Percentiles rank a stretch among this genome's conserved stretches.
Evolutionary conservation across 2,113 vertebrate species (phyloP).

Genomic region (Actenoides lindsayi): DNA sequence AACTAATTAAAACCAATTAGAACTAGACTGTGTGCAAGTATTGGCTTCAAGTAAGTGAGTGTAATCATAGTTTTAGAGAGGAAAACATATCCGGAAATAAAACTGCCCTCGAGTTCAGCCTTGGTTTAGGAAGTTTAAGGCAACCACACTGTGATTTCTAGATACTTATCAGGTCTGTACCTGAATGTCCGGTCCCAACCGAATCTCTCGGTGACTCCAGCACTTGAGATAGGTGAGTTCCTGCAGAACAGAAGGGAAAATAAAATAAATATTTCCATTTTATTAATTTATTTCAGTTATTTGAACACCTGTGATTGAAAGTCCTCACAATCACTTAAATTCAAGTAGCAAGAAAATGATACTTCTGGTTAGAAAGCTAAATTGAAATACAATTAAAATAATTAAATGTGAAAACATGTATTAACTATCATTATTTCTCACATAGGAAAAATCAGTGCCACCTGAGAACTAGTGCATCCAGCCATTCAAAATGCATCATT

Average conservation of each 20-base stretch:
- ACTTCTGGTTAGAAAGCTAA: conserved; percentile 48
- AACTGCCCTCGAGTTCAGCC: background rate
- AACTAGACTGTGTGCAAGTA: background rate
- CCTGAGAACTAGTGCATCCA: conserved; percentile 24
- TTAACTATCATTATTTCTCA: background rate
- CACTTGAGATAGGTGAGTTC: background rate
- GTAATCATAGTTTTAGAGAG: background rate
- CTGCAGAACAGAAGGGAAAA: background rate
- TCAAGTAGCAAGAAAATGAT: conserved; percentile 37
- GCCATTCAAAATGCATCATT: conserved; percentile 2
- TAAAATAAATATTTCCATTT: background rate
- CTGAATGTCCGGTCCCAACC: background rate
- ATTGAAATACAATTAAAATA: conserved; percentile 38
- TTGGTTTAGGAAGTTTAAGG: background rate
- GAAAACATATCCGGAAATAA: background rate
- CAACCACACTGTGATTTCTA: background rate
- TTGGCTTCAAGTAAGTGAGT: background rate
- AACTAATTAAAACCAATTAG: background rate
- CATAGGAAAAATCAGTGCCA: background rate
- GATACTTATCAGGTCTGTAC: background rate
- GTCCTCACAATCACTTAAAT: conserved; percentile 16
- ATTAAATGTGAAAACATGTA: conserved; percentile 32
- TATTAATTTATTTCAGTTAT: background rate
- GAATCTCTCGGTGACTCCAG: background rate
- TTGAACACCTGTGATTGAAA: conserved; percentile 4